Evolutionary conservation across 2,888 invertebrate genomes (phyloP), one percentile per base, ranked within the genome.

Genomic region (Mycogona germanica): DNA sequence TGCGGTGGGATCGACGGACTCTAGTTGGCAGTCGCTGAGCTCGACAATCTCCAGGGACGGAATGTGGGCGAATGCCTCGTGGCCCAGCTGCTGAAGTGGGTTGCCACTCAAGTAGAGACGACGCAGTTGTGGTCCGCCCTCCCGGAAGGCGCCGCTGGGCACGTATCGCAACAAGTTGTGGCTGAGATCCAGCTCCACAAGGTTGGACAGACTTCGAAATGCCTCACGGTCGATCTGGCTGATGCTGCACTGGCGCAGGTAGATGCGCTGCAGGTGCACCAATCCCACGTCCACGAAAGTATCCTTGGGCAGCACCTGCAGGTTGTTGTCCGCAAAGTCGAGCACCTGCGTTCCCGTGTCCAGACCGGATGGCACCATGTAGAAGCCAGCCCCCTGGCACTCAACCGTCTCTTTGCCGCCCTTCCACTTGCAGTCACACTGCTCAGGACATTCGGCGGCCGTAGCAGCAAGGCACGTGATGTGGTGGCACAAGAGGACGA

Each of bases 361-460:
- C 7, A 64, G 40, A 14, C 46, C 32, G 19, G 28, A 26, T 17
- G 92, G 92, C 61, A 92, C 82, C 53, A 82, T 81, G 65, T 85
- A 86, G 60, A 92, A 77, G 56, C 80, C 80, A 56, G 84, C 81
- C 70, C 87, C 82, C 66, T 82, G 80, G 72, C 92, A 92, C 73
- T 89, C 88, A 57, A 89, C 87, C 48, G 85, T 82, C 72, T 87
- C 86, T 70, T 87, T 87, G 64, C 87, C 87, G 67, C 81, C 81
- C 69, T 84, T 84, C 87, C 87, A 88, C 72, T 86, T 86, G 76
- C 87, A 87, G 71, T 86, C 84, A 73, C 87, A 88, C 63, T 80
- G 75, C 61, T 80, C 77, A 64, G 87, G 85, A 72, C 88, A 89
- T 30, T 28, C 30, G 25, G 48, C 53, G 9, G 9, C 35, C 35